Evolutionary conservation across 2,113 vertebrate species (phyloP).

Genomic region (Takifugu bimaculatus): DNA sequence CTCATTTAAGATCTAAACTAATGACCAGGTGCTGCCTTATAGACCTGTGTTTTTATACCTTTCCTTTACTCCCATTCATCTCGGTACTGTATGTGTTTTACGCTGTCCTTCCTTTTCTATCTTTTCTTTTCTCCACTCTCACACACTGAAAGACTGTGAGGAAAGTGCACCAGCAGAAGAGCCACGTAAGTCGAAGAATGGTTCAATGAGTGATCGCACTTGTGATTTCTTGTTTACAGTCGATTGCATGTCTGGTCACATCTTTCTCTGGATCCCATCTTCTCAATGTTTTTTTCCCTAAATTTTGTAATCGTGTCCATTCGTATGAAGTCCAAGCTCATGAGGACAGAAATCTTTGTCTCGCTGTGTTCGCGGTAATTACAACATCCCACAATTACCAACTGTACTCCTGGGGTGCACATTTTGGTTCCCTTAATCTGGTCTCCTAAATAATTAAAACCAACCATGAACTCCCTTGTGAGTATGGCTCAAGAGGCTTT

Average conservation of each 20-base stretch:
- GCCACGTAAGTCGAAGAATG: slow-evolving; percentile 69
- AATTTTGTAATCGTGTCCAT: background rate
- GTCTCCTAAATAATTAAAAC: slow-evolving; percentile 74
- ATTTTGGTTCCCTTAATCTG: slow-evolving; percentile 76
- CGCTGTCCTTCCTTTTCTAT: slow-evolving; percentile 23
- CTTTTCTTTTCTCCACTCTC: slow-evolving; percentile 32
- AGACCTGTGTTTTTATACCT: background rate
- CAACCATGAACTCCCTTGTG: slow-evolving; percentile 51
- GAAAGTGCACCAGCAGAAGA: slow-evolving; percentile 69
- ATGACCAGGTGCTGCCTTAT: too few relatives aligned
- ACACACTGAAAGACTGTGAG: slow-evolving; percentile 70
- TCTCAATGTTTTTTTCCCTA: slow-evolving; percentile 35
- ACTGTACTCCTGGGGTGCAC: slow-evolving; percentile 61
- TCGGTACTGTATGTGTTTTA: slow-evolving; percentile 15
- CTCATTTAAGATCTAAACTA: too few relatives aligned
- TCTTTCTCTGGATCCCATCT: slow-evolving; percentile 40
- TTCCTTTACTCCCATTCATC: slow-evolving; percentile 16
- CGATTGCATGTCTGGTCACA: slow-evolving; percentile 42
- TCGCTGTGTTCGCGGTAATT: slow-evolving; percentile 61
- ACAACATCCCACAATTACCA: slow-evolving; percentile 70
- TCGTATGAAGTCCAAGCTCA: slow-evolving; percentile 29
- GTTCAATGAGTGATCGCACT: slow-evolving; percentile 37
- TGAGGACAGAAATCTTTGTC: slow-evolving; percentile 32
- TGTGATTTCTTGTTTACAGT: slow-evolving; percentile 32
- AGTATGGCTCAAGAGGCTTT: slow-evolving; percentile 38